Evolutionary conservation across 2,888 invertebrate species (phyloP).

Genomic region (Stenchaetothrips biformis): DNA sequence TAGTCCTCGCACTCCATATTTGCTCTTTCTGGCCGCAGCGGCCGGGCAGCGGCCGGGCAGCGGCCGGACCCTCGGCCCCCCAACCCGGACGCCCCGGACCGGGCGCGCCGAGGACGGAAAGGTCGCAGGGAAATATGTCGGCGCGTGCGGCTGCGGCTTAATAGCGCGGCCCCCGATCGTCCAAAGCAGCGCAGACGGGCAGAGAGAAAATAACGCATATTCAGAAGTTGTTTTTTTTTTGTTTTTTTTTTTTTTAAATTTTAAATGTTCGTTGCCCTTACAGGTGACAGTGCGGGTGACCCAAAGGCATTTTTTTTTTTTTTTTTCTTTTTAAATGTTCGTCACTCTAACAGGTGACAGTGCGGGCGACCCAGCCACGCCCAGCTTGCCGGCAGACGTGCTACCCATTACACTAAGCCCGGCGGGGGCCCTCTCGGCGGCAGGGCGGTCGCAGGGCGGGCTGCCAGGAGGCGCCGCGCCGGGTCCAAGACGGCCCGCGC

Average conservation of each 20-base stretch:
- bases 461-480: neutral
- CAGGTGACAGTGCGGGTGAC: too few species aligned
- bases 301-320: too few species aligned
- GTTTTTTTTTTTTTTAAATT: too few species aligned
- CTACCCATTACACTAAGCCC: slow-evolving; percentile 19
- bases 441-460: neutral
- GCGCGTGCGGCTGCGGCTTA: too few species aligned
- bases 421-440: neutral
- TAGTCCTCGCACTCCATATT: slow-evolving; percentile 20
- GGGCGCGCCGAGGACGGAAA: neutral
- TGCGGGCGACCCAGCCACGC: neutral
- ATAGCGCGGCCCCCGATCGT: too few species aligned
- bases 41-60: neutral
- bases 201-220: too few species aligned
- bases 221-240: too few species aligned
- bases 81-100: neutral
- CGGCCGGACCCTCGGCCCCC: neutral
- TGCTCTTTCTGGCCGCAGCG: neutral
- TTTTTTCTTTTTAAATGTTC: too few species aligned
- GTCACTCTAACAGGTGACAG: too few species aligned
- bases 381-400: neutral
- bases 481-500: neutral
- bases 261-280: too few species aligned
- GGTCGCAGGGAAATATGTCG: too few species aligned
- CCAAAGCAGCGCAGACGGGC: too few species aligned